phyloP scores from a whole-genome alignment of 1,140 invertebrate species.

The Sitophilus oryzae region DNA sequence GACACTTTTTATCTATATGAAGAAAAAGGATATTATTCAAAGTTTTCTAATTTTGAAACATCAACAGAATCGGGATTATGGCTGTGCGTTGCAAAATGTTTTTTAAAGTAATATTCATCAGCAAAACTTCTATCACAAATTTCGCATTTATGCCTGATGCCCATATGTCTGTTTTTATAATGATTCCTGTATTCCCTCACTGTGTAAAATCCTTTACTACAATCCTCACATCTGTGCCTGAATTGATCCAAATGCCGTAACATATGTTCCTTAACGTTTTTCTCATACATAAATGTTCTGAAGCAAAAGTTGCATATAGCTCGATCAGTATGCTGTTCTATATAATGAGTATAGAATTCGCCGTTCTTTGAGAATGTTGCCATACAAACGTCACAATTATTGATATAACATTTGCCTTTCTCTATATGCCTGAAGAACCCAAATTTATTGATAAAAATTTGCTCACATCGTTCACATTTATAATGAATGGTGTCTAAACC shows the following conservation, averaged over 20 bases:
- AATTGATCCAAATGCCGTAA: conserved; percentile 43
- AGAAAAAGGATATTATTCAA: not conserved
- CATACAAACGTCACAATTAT: conserved; percentile 37
- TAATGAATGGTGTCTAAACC: conserved; percentile 38
- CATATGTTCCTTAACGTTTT: conserved; percentile 43
- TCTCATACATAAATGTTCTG: conserved; percentile 44
- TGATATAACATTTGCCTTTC: conserved; percentile 42
- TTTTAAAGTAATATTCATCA: conserved; percentile 53
- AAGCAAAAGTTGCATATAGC: conserved; percentile 44
- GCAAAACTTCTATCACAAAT: conserved; percentile 57
- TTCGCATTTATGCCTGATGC: conserved; percentile 47
- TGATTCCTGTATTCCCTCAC: conserved; percentile 44
- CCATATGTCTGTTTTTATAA: conserved; percentile 44
- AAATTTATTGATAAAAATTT: conserved; percentile 42
- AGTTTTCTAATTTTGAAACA: not conserved
- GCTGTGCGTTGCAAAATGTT: conserved; percentile 52
- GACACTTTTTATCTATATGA: not conserved
- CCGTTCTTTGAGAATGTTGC: conserved; percentile 33
- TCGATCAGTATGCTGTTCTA: conserved; percentile 36
- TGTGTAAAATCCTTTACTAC: conserved; percentile 43
- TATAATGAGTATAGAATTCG: conserved; percentile 38
- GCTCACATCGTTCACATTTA: conserved; percentile 41
- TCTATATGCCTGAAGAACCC: conserved; percentile 41
- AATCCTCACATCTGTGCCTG: conserved; percentile 41
- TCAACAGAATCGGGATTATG: not conserved